These are phyloP conservation scores for Cremastobaeus sp. DNA, from an alignment of 2,888 invertebrate species.

Conservation along the genomic window DNA sequence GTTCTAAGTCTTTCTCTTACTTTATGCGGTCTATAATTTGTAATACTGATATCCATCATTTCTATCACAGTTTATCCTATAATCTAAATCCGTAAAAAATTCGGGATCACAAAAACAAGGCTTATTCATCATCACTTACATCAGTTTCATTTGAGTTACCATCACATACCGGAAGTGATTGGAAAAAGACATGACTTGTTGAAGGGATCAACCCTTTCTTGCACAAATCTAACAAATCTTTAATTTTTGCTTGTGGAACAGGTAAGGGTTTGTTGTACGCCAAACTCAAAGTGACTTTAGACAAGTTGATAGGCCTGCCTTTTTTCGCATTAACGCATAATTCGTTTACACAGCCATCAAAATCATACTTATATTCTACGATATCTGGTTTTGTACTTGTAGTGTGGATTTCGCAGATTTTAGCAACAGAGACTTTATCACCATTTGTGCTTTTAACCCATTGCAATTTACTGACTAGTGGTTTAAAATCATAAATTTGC, in stretches of 20 bases:
- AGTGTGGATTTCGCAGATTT: constrained; percentile 11
- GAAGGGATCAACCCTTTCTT: constrained; percentile 17
- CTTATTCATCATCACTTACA: too few relatives aligned
- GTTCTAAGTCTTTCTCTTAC: too few relatives aligned
- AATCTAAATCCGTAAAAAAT: too few relatives aligned
- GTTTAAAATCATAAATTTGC: constrained; percentile 42
- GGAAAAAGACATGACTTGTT: constrained; percentile 12
- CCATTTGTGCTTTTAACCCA: constrained; percentile 26
- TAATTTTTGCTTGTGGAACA: constrained; percentile 7
- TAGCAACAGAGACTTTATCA: constrained; percentile 15
- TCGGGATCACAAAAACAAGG: too few relatives aligned
- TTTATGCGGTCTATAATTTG: too few relatives aligned
- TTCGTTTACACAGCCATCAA: neutral
- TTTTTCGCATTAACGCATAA: neutral
- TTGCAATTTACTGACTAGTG: constrained; percentile 30
- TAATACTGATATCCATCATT: too few relatives aligned
- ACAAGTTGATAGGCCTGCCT: constrained; percentile 17
- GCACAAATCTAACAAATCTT: constrained; percentile 24
- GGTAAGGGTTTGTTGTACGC: constrained; percentile 9
- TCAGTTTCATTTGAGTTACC: neutral
- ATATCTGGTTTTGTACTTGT: neutral
- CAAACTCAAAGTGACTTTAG: neutral
- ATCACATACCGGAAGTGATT: neutral
- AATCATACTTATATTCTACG: constrained; percentile 14
- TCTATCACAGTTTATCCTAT: too few relatives aligned